Base-by-base conservation (phyloP, 1,140 invertebrate genomes). In the Trichomalopsis sarcophagae region DNA sequence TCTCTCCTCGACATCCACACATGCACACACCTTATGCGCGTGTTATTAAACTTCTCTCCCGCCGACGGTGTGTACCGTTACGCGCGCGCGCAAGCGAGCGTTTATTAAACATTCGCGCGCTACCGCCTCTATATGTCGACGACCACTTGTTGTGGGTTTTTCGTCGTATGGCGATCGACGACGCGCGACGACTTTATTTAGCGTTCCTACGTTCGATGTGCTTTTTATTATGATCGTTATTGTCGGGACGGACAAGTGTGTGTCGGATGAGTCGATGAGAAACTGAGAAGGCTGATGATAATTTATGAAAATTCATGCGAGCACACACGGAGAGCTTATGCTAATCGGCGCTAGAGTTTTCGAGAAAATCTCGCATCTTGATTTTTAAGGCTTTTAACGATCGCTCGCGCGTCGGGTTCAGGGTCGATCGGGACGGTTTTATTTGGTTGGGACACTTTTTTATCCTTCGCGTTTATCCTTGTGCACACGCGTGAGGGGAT, bases 81-180 rank as follows among this genome's bases (percentile, higher is more conserved):
- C 14, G 33, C 6, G 21, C 14, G 21, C n/a, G 23, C 27, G 17
- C 30, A 1, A 14, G 23, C 69, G 27, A 21, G 6, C 55, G 55
- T 62, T 71, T 71, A 71, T 71, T 87, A 88, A 79, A 87, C 82
- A 14, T 55, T 86, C 69, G 23, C 50, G 55, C 21, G 69, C 71
- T 74, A 7, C n/a, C 62, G 55, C 69, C 4, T 27, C 68, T 0
- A 33, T 11, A n/a, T 17, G n/a, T 62, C 55, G 55, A 62, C 55
- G 17, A 62, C 55, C 55, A 62, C 55, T 62, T 62, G 55, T 62
- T 62, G 55, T 62, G 55, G 17, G 17, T n/a, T 62, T 62, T 62
- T 17, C 33, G 55, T 21, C 1, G 40, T 27, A 27, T 44, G 40
- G 40, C 40, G 55, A 62, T 62, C 55, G 21, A 17, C 55, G 21